Conservation (phyloP, 1,140 invertebrate species). For the Cephus cinctus region DNA sequence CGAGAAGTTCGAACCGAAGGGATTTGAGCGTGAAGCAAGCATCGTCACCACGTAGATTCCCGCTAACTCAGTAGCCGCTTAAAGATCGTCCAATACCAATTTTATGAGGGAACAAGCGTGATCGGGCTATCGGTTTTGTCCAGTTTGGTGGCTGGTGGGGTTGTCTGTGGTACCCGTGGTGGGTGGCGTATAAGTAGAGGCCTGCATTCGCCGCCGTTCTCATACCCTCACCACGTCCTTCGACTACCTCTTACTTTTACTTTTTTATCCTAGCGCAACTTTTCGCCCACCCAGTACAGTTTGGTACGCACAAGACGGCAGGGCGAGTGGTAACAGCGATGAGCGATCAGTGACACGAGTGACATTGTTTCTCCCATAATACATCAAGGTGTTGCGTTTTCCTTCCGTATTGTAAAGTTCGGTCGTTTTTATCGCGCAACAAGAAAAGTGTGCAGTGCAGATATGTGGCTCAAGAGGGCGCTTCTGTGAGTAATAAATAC, state of each 20-base stretch:
- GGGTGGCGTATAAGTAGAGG: conserved; percentile 56
- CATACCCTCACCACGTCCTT: conserved; percentile 55
- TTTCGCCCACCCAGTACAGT: not conserved
- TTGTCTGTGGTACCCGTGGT: conserved; percentile 42
- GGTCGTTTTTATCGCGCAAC: conserved; percentile 18
- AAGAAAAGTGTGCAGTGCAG: conserved; percentile 40
- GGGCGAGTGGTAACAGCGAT: conserved; percentile 1
- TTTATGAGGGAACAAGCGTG: not conserved
- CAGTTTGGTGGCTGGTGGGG: conserved; percentile 49
- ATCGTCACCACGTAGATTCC: not conserved
- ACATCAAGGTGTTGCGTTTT: too few species aligned
- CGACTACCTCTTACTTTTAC: conserved; percentile 50
- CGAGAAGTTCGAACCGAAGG: not conserved
- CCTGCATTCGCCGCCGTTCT: conserved; percentile 51
- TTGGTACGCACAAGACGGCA: conserved; percentile 14
- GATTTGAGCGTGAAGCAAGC: not conserved
- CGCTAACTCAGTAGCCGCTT: not conserved
- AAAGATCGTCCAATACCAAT: conserved; percentile 4
- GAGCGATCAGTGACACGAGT: conserved; percentile 14
- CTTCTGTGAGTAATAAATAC: conserved; percentile 52
- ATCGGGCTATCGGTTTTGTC: conserved; percentile 21
- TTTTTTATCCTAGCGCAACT: conserved; percentile 13
- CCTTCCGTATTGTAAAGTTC: not conserved
- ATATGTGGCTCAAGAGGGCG: conserved; percentile 47
- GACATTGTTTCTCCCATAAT: too few species aligned